phyloP scores from a whole-genome alignment of 2,888 invertebrate genomes.

The Oxystoma pomonae region DNA sequence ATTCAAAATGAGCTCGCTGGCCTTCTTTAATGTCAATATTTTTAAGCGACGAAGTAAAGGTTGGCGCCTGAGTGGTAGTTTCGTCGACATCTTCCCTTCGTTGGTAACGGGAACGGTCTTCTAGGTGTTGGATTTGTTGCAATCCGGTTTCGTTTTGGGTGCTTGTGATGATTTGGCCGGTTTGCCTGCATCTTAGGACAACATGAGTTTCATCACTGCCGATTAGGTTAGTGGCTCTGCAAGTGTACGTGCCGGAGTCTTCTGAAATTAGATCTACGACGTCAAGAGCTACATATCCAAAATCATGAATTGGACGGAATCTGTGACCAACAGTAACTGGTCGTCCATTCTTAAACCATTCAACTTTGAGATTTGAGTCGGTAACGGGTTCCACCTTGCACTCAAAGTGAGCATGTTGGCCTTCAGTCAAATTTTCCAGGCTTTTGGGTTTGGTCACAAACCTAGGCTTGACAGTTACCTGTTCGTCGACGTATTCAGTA shows the following conservation, averaged over 20 bases:
- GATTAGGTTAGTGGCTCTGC: conserved; percentile 84
- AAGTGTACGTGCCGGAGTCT: conserved; percentile 92
- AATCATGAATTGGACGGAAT: conserved; percentile 95
- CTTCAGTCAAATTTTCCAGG: conserved; percentile 79
- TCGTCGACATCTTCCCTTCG: conserved; percentile 75
- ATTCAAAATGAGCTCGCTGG: conserved; percentile 92
- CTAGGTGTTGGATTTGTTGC: conserved; percentile 84
- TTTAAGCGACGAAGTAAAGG: conserved; percentile 88
- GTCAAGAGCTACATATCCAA: conserved; percentile 96
- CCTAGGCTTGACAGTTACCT: conserved; percentile 75
- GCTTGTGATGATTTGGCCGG: conserved; percentile 75
- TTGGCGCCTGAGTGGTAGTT: conserved; percentile 84
- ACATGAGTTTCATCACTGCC: conserved; percentile 86
- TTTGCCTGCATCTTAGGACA: conserved; percentile 66
- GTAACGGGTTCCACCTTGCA: conserved; percentile 96
- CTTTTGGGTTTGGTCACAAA: conserved; percentile 87
- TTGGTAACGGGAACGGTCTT: conserved; percentile 76
- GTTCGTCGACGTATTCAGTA: conserved; percentile 75
- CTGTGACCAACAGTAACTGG: conserved; percentile 92
- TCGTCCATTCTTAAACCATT: conserved; percentile 94
- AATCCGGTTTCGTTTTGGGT: conserved; percentile 86
- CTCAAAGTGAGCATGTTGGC: conserved; percentile 94
- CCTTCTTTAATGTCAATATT: conserved; percentile 92
- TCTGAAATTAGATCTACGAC: conserved; percentile 95
- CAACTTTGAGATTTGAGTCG: conserved; percentile 93